Base-by-base conservation (phyloP, 2,797 vertebrate genomes). In the Mareca strepera region DNA sequence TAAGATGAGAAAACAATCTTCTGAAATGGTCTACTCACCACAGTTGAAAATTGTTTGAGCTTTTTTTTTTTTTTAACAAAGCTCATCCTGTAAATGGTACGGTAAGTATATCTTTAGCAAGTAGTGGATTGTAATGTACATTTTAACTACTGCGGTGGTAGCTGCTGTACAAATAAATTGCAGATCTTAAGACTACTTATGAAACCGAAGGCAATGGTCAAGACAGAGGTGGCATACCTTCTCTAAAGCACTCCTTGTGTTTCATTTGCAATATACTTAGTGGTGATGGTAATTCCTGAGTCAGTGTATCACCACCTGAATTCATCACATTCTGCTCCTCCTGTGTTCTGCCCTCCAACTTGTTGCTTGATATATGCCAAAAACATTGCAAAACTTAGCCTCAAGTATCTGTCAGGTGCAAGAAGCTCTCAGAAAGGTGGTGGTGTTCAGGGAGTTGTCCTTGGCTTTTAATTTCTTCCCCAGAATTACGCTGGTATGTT, bases 91-190 rank as follows among this genome's bases (percentile, higher is more conserved):
- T 93, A 53, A 72, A 70, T 66, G n/a, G 43, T 53, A 48, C 8
- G 94, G 94, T 96, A 97, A 97, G 96, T 97, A 96, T 86, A 28
- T 64, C 66, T 86, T 48, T 23, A 75, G 90, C 41, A 35, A 26
- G 74, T n/a, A 67, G 46, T 20, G 43, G 75, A 29, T 64, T 72
- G 33, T 7, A 12, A 11, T 0, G 1, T 12, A 22, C 55, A 10
- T 18, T 78, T 70, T 50, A 53, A 29, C 37, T 55, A 2, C 46
- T 86, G 52, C 68, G 12, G 14, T 4, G 1, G 43, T 31, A 70
- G 37, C 43, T 39, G 1, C 59, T 13, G 1, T 14, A 10, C 12
- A 52, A 28, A 35, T 12, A 64, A 26, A 17, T 69, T 7, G 21
- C 33, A 53, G 23, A 41, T 23, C 12, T 17, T 43, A 22, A 28